Conservation (phyloP, 2,888 invertebrate species). For the Chrysomela aeneicollis region DNA sequence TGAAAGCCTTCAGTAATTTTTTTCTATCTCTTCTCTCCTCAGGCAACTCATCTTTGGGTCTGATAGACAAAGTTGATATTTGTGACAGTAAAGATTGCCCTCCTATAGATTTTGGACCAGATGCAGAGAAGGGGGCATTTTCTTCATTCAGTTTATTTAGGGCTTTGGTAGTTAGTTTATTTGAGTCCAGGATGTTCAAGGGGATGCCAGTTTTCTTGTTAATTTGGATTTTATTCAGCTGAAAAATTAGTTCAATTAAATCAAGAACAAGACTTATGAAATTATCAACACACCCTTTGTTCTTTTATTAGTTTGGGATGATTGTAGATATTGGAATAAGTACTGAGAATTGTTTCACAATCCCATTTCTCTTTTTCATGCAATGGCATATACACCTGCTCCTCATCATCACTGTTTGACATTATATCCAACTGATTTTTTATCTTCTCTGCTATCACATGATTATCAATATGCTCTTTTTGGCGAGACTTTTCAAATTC, state of each 20-base stretch:
- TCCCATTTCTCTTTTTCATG: conserved; percentile 82
- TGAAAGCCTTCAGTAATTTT: conserved; percentile 78
- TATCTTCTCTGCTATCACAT: conserved; percentile 50
- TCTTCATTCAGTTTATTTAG: conserved; percentile 71
- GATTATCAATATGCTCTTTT: conserved; percentile 66
- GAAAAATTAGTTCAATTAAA: conserved; percentile 35
- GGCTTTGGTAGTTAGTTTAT: conserved; percentile 74
- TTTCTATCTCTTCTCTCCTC: conserved; percentile 83
- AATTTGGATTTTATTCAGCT: conserved; percentile 71
- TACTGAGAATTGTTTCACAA: conserved; percentile 89
- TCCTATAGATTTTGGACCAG: conserved; percentile 67
- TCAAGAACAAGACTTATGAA: neutral
- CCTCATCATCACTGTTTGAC: conserved; percentile 63
- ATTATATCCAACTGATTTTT: conserved; percentile 43
- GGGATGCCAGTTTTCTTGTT: conserved; percentile 79
- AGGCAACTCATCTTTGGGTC: conserved; percentile 79
- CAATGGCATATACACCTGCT: conserved; percentile 68
- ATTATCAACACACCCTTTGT: conserved; percentile 64
- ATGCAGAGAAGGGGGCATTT: conserved; percentile 52
- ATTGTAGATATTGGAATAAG: conserved; percentile 91
- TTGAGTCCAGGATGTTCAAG: conserved; percentile 67
- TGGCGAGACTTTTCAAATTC: conserved; percentile 74
- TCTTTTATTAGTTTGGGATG: conserved; percentile 88
- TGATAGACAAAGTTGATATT: conserved; percentile 72
- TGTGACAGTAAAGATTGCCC: conserved; percentile 73